Base-by-base conservation (phyloP, 1,140 invertebrate genomes). In the Matsumurasca onukii region DNA sequence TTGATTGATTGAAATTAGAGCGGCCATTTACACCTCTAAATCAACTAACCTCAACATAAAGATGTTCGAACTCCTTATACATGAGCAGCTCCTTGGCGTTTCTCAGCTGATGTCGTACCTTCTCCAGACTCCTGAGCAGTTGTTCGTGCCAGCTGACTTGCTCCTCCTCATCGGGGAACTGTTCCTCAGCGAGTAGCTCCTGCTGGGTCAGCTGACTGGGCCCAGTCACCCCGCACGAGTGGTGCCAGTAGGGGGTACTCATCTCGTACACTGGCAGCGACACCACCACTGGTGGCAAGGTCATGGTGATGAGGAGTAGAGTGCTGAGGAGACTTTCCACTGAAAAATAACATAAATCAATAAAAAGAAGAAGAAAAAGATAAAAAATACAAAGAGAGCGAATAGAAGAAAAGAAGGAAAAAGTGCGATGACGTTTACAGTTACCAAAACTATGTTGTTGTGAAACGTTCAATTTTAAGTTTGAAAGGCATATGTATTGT, bases 91-190 rank as follows among this genome's bases (percentile, higher is more conserved):
- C 62, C 25, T 24, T 67, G 63, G 63, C 62, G 2, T 17, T 27
- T 2, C 3, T 62, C 3, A 68, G n/a, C 20, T 64, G 59, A 30
- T 62, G 30, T 62, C 48, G 62, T 15, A 69, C 62, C 34, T 64
- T 30, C 27, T 48, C 31, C 20, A 69, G 34, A 30, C 55, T 48
- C 48, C 51, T 69, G 22, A 1, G 25, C 20, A 69, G 59, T 24
- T 69, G 68, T 13, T 64, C 61, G n/a, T 62, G 57, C 68, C 68
- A 69, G 22, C 29, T 69, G 20, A 51, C 17, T 20, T 52, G 31
- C 20, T 48, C 62, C 61, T 34, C 61, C 29, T 12, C 17, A n/a
- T 3, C 34, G 27, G 1, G 20, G 20, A 5, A 9, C 2, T 45
- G n/a, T 39, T 3, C 24, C 3, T 27, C 29, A n/a, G 1, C 45